Conservation (phyloP, 2,888 invertebrate genomes). For the Acronicta aceris region DNA sequence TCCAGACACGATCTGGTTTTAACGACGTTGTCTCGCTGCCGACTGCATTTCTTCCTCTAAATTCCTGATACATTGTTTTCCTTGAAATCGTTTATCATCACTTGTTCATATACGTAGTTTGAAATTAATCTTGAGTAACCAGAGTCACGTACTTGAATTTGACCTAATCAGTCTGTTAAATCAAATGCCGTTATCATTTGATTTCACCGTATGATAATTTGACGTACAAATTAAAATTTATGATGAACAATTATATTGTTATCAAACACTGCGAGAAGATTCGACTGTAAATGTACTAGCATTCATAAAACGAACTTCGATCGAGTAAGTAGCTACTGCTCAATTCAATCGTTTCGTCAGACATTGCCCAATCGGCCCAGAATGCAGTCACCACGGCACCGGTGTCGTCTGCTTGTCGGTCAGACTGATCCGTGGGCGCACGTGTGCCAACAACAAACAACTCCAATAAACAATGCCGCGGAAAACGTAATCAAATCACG, state of each 20-base stretch:
- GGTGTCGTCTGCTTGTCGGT: conserved; percentile 65
- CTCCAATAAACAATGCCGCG: conserved; percentile 8
- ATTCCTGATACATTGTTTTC: conserved; percentile 47
- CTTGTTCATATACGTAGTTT: conserved; percentile 1
- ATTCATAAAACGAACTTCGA: conserved; percentile 50
- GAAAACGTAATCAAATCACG: conserved; percentile 10
- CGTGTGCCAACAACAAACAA: conserved; percentile 64
- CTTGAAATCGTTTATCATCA: conserved; percentile 21
- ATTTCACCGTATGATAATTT: conserved; percentile 6
- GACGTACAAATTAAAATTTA: conserved; percentile 5
- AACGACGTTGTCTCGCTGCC: conserved; percentile 63
- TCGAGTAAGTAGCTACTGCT: conserved; percentile 33
- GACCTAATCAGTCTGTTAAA: conserved; percentile 15
- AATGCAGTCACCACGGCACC: conserved; percentile 72
- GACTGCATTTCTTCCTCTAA: conserved; percentile 55
- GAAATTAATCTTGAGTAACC: background rate
- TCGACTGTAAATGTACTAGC: background rate
- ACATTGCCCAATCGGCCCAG: conserved; percentile 77
- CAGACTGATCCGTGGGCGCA: conserved; percentile 55
- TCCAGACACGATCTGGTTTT: conserved; percentile 80
- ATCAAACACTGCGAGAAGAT: background rate
- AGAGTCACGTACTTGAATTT: conserved; percentile 12
- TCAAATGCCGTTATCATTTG: conserved; percentile 23
- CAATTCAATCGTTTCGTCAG: conserved; percentile 64
- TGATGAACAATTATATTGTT: conserved; percentile 4